Evolutionary conservation across 2,113 vertebrate genomes (phyloP).

Genomic region (Labeo rohita): DNA sequence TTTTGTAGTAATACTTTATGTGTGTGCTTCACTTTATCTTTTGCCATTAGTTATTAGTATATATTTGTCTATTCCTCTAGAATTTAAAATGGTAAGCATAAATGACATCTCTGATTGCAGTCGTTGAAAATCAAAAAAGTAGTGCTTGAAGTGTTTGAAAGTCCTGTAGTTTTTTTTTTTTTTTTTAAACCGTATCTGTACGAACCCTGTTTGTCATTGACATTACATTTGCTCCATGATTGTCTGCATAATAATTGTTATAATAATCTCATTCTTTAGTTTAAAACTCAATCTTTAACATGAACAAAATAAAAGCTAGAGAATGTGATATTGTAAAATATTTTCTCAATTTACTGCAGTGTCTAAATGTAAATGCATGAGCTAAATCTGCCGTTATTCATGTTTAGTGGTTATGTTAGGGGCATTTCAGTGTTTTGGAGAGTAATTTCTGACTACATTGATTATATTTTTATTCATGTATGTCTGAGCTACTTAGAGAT

Average conservation of each 20-base stretch:
- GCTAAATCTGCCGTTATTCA: background rate
- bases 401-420: background rate
- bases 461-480: background rate
- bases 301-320: background rate
- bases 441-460: background rate
- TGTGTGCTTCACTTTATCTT: too few relatives aligned
- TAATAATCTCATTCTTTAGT: background rate
- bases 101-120: too few relatives aligned
- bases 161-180: too few relatives aligned
- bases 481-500: background rate
- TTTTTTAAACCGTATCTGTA: too few relatives aligned
- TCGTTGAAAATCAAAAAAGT: too few relatives aligned
- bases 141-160: too few relatives aligned
- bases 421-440: background rate
- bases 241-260: background rate
- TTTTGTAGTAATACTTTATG: too few relatives aligned
- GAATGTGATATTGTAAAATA: background rate
- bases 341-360: background rate
- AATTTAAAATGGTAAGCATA: too few relatives aligned
- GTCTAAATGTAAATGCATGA: background rate
- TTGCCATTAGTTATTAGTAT: too few relatives aligned
- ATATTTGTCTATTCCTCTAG: too few relatives aligned
- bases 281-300: background rate
- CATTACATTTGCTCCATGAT: background rate
- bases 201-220: background rate